Base-by-base conservation (phyloP, 2,888 invertebrate genomes). In the Epirrhoe tristata region DNA sequence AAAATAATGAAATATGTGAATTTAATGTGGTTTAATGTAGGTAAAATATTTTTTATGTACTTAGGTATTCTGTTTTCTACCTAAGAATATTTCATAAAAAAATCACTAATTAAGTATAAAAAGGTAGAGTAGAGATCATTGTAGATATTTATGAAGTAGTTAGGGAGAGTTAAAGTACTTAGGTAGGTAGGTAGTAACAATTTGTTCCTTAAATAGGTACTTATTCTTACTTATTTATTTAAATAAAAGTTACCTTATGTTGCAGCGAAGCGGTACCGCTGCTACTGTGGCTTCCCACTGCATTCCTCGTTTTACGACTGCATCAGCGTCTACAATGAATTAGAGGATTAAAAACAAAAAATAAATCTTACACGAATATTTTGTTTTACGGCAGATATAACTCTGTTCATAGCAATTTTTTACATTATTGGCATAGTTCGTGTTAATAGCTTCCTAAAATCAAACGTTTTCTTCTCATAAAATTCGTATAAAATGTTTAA, bases 361-460 rank as follows among this genome's bases (percentile, higher is more conserved):
- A 70, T 58, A 61, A 69, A 61, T 67, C 62, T 65, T 57, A 56
- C 52, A 51, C 5, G 59, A 67, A 67, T 64, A 56, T 67, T 63
- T 65, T 50, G 50, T 65, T 67, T 66, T 67, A 67, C 66, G 65
- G 63, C 63, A 43, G 43, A 63, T 52, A 66, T 63, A 71, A 59
- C 61, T 64, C 58, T 67, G 69, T 77, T 72, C 73, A 66, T 75
- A 55, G 55, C 63, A 73, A 73, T 74, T 75, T 73, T 75, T 67
- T 69, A 66, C 66, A 67, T 67, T 74, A 77, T 74, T 78, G 73
- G 75, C 74, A 76, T 78, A 78, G 74, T 73, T 71, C 67, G 67
- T 75, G 74, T 77, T 79, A 74, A 78, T 73, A 66, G 77, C 77
- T 67, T 73, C 73, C 73, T 73, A 69, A 74, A 77, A 76, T 78